A percentile compares a stretch with the other conserved stretches of the same genome.
Conservation (phyloP, 2,888 invertebrate species). For the Clostera curtula region DNA sequence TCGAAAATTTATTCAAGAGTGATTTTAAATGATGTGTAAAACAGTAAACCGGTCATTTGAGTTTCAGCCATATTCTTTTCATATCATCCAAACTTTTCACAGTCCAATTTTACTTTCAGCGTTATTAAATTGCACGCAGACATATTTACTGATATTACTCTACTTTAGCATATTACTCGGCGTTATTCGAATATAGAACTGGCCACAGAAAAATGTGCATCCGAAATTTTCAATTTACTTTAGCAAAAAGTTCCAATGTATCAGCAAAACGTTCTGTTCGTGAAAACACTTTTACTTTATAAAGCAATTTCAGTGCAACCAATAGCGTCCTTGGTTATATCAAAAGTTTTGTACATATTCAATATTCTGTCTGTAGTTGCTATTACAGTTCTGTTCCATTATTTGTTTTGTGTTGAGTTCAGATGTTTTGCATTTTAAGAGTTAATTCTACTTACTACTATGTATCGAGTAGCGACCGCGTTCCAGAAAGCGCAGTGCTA, state of each 20-base stretch:
- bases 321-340: slow-evolving; percentile 3
- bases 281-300: slow-evolving; percentile 11
- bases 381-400: background rate
- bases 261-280: slow-evolving; percentile 2
- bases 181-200: slow-evolving; percentile 24
- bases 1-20: too few relatives aligned
- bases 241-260: slow-evolving; percentile 7
- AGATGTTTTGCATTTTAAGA: too few relatives aligned
- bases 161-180: slow-evolving; percentile 38
- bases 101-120: slow-evolving; percentile 30
- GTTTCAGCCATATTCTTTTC: too few relatives aligned
- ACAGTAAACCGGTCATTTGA: too few relatives aligned
- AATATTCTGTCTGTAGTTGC: background rate
- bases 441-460: too few relatives aligned
- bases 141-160: slow-evolving; percentile 34
- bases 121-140: slow-evolving; percentile 37
- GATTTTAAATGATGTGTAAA: too few relatives aligned
- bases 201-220: slow-evolving; percentile 21
- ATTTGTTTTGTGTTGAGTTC: too few relatives aligned
- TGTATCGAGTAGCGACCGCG: too few relatives aligned
- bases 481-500: too few relatives aligned
- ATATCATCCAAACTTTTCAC: too few relatives aligned
- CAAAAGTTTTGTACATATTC: slow-evolving; percentile 4
- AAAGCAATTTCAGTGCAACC: slow-evolving; percentile 7
- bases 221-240: slow-evolving; percentile 20